Conservation (phyloP, 2,797 vertebrate genomes). For the Coendou prehensilis region DNA sequence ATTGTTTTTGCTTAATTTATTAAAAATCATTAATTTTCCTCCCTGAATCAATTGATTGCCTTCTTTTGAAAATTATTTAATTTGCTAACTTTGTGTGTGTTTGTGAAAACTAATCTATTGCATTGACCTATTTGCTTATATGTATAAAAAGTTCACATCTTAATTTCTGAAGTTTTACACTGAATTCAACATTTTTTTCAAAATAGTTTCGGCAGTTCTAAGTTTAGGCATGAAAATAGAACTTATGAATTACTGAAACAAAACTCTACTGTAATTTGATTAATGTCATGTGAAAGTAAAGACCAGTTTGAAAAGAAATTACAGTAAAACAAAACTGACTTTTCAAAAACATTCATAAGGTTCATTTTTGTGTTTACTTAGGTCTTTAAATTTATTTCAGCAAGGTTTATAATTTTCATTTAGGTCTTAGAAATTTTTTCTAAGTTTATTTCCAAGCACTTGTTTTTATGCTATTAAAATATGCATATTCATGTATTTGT, state of each 20-base stretch:
- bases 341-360: background rate
- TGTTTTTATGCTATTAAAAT: background rate
- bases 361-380: background rate
- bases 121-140: background rate
- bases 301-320: background rate
- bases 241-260: background rate
- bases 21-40: background rate
- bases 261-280: background rate
- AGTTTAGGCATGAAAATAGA: background rate
- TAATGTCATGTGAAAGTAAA: background rate
- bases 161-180: conserved; percentile 10
- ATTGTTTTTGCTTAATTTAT: background rate
- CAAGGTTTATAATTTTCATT: background rate
- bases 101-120: background rate
- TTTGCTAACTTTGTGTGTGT: background rate
- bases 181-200: background rate
- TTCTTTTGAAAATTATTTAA: conserved; percentile 44
- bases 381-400: background rate
- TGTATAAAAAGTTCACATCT: background rate
- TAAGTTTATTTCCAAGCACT: background rate
- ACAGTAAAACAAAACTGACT: background rate
- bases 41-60: background rate
- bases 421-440: background rate
- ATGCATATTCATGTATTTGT: background rate
- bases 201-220: background rate